phyloP scores from a whole-genome alignment of 2,797 vertebrate genomes.

The Siniperca scherzeri region DNA sequence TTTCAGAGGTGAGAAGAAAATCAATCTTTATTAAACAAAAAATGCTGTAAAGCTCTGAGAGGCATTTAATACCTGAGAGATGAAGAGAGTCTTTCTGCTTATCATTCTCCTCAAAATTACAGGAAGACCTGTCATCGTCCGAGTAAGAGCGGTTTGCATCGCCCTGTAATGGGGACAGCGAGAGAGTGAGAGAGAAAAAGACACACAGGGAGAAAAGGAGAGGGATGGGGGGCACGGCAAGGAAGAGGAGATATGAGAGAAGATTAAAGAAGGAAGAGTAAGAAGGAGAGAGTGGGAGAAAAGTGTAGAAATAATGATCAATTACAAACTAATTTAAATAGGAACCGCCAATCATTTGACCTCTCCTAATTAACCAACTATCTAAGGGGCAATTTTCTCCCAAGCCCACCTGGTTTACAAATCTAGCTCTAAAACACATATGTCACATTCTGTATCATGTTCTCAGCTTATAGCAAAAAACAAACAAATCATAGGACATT shows the following conservation, averaged over 20 bases:
- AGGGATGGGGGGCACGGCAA: neutral
- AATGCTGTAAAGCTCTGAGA: neutral
- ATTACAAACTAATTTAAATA: slow-evolving; percentile 31
- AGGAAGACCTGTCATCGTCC: slow-evolving; percentile 95
- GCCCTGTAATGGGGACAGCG: slow-evolving; percentile 84
- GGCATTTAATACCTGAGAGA: slow-evolving; percentile 87
- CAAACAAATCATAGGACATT: neutral
- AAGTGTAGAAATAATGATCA: slow-evolving; percentile 26
- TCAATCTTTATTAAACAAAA: slow-evolving; percentile 12
- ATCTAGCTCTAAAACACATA: neutral
- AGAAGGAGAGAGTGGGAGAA: slow-evolving; percentile 3
- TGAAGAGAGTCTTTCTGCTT: slow-evolving; percentile 91
- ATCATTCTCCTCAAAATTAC: slow-evolving; percentile 93
- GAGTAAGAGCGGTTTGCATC: slow-evolving; percentile 97
- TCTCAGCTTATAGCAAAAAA: neutral
- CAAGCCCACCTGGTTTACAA: neutral
- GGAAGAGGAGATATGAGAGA: neutral
- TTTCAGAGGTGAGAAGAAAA: slow-evolving; percentile 24
- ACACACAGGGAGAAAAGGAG: neutral
- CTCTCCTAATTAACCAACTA: neutral
- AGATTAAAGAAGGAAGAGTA: neutral
- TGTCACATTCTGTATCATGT: neutral
- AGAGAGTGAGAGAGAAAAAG: neutral
- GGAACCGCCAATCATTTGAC: neutral
- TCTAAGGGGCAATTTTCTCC: neutral